Evolutionary conservation across 2,888 invertebrate genomes (phyloP), one percentile per base, ranked within the genome.

Genomic region (Melanophora roralis): DNA sequence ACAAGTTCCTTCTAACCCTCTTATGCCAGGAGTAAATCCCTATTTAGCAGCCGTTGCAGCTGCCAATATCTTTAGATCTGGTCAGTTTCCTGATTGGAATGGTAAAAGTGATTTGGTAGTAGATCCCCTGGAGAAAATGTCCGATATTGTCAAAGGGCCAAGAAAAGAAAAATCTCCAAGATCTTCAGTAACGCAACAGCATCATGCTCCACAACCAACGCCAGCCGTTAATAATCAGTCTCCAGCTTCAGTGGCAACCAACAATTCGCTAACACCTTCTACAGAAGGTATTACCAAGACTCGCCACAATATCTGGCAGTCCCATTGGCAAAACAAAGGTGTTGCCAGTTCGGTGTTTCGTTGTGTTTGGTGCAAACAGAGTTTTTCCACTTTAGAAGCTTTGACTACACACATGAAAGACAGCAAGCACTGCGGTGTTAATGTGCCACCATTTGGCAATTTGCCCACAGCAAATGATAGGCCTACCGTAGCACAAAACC

Each of bases 391-490:
- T 19, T 91, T 98, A 51, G 98, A 97, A 6, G 97, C 98, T 81
- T 93, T 98, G 91, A 98, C 98, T 11, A 94, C 97, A 34, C 98
- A 98, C 90, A 98, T 98, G 98, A 98, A 98, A 90, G 97, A 98
- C 90, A 97, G 98, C 2, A 98, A 98, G 87, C 98, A 98, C 86
- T 98, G 98, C 83, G 96, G 96, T 27, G 96, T 96, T 0, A 96
- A 95, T 86, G 95, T 96, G 85, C 95, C 96, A 12, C 92, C 92
- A 21, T 92, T 92, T 27, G 89, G 89, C 36, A 89, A 89, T 59
- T 71, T 89, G 32, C 89, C 89, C 8, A 89, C 80, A 5, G 76
- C 76, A 0, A 80, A 80, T 40, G 80, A 80, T n/a, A 80, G 59
- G 68, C 83, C 62, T 0, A 82, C 79, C 16, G 83, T 84, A 60